Conservation (phyloP, 2,797 vertebrate species). For the Enteromius mattozi region DNA sequence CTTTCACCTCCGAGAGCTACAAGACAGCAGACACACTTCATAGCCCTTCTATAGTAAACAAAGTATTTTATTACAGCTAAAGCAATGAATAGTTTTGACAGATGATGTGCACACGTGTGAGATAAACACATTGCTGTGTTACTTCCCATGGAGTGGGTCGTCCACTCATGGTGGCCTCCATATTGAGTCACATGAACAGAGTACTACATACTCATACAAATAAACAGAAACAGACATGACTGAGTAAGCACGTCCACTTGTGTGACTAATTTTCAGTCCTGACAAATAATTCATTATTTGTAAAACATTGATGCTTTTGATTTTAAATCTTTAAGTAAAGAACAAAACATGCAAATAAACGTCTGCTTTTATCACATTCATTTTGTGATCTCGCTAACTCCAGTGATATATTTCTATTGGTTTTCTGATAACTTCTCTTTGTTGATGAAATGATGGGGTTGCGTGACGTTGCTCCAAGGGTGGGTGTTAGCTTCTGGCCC, state of each 20-base stretch:
- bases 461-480: neutral
- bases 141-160: neutral
- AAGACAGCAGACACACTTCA: conserved; percentile 26
- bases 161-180: neutral
- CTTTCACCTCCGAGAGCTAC: conserved; percentile 64
- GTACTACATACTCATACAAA: neutral
- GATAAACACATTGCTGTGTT: neutral
- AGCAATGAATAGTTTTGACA: neutral
- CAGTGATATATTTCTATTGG: neutral
- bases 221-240: too few relatives aligned
- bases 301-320: neutral
- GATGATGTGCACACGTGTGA: neutral
- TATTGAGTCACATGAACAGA: neutral
- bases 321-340: neutral
- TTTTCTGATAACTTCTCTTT: neutral
- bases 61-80: neutral
- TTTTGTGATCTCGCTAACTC: neutral
- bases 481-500: neutral
- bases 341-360: neutral
- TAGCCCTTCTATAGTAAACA: neutral
- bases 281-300: neutral
- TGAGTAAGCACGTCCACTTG: too few relatives aligned
- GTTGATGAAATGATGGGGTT: neutral
- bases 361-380: too few relatives aligned
- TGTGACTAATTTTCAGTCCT: neutral